Evolutionary conservation across 2,113 vertebrate genomes (phyloP).

Genomic region (Perca fluviatilis): DNA sequence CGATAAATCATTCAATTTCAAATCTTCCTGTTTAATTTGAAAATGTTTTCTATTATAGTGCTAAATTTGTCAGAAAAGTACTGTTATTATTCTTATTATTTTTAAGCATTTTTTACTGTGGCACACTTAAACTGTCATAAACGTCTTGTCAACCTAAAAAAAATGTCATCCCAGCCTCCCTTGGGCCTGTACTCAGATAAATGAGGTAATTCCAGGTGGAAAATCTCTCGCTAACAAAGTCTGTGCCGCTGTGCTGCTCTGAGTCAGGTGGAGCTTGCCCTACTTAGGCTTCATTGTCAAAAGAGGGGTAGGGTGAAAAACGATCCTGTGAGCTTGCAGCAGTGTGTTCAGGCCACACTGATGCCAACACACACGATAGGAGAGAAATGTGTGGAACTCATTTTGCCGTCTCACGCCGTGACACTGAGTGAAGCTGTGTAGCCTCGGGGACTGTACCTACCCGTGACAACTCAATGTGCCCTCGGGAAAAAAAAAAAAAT

Average conservation of each 20-base stretch:
- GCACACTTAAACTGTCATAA: neutral
- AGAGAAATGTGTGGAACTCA: conserved; percentile 7
- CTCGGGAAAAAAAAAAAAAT: too few species aligned
- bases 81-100: too few species aligned
- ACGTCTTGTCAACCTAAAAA: conserved; percentile 1
- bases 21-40: too few species aligned
- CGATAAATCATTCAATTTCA: too few species aligned
- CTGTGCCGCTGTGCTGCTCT: neutral
- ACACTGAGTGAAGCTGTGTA: neutral
- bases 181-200: neutral
- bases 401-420: neutral
- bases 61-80: too few species aligned
- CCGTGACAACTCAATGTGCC: neutral
- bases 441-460: too few species aligned
- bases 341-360: neutral
- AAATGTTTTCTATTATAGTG: too few species aligned
- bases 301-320: neutral
- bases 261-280: conserved; percentile 37
- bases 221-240: conserved; percentile 18
- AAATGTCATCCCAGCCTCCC: conserved; percentile 12
- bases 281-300: conserved; percentile 35
- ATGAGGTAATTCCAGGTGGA: conserved; percentile 19
- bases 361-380: neutral
- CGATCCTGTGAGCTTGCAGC: conserved; percentile 11
- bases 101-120: neutral